phyloP scores from a whole-genome alignment of 2,113 vertebrate genomes.

The Sinocyclocheilus rhinocerous region DNA sequence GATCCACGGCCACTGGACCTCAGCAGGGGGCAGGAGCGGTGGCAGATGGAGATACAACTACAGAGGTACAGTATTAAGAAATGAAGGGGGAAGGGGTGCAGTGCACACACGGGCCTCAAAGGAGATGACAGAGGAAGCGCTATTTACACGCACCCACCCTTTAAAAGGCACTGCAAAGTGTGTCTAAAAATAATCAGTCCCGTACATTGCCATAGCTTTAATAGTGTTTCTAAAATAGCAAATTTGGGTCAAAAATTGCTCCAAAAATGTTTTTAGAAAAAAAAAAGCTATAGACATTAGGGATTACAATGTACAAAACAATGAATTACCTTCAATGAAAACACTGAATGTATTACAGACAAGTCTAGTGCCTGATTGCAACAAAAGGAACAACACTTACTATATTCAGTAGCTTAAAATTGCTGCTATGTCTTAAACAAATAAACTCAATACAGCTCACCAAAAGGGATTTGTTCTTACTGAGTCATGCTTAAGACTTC shows the following conservation, averaged over 20 bases:
- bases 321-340: neutral
- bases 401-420: neutral
- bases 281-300: neutral
- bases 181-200: neutral
- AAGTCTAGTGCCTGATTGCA: neutral
- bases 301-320: neutral
- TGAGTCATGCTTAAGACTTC: neutral
- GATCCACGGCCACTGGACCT: neutral
- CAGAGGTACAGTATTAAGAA: constrained; percentile 39
- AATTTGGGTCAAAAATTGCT: neutral
- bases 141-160: neutral
- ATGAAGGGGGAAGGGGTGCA: constrained; percentile 38
- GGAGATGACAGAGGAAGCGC: neutral
- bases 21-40: constrained; percentile 19
- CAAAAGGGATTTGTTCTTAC: neutral
- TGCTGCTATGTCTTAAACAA: neutral
- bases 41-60: constrained; percentile 41
- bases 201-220: neutral
- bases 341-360: neutral
- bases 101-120: constrained; percentile 5
- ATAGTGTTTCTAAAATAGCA: neutral
- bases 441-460: neutral
- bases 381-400: neutral
- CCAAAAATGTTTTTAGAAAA: neutral
- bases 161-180: neutral